Percentiles rank a stretch among this genome's conserved stretches.
Evolutionary conservation across 2,888 invertebrate genomes (phyloP).

Genomic region (Melinopterus prodromus): DNA sequence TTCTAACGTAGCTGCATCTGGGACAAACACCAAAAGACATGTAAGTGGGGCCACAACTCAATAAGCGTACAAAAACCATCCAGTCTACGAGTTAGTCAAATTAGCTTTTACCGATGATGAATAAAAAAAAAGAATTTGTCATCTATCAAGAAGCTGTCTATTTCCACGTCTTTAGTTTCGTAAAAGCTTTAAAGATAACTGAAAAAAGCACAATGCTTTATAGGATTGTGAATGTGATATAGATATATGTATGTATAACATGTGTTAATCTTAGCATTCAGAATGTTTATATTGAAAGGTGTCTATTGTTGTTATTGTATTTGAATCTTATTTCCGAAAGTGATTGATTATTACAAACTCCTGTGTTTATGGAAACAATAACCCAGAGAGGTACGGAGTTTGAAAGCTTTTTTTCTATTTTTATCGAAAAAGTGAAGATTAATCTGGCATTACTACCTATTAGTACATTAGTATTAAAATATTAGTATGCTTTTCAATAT

Average conservation of each 20-base stretch:
- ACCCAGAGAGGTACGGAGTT: too few relatives aligned
- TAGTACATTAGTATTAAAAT: too few relatives aligned
- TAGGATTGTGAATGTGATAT: constrained; percentile 4
- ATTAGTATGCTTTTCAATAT: neutral
- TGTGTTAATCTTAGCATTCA: neutral
- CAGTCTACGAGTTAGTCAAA: neutral
- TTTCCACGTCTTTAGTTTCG: neutral
- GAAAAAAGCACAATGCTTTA: neutral
- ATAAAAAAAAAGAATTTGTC: neutral
- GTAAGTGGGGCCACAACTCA: neutral
- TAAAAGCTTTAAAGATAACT: neutral
- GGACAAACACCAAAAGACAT: neutral
- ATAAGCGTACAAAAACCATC: neutral
- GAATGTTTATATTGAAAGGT: neutral
- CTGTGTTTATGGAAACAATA: too few relatives aligned
- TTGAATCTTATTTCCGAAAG: too few relatives aligned
- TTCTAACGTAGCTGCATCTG: neutral
- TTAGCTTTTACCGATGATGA: neutral
- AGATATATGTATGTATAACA: neutral
- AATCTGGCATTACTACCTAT: too few relatives aligned
- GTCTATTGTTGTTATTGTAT: neutral
- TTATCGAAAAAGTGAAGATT: too few relatives aligned
- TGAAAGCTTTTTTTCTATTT: too few relatives aligned
- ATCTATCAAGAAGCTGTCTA: neutral
- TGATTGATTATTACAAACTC: too few relatives aligned